These are phyloP conservation scores for Oncorhynchus clarkii DNA, from an alignment of 2,113 vertebrate species.

Conservation along the genomic window DNA sequence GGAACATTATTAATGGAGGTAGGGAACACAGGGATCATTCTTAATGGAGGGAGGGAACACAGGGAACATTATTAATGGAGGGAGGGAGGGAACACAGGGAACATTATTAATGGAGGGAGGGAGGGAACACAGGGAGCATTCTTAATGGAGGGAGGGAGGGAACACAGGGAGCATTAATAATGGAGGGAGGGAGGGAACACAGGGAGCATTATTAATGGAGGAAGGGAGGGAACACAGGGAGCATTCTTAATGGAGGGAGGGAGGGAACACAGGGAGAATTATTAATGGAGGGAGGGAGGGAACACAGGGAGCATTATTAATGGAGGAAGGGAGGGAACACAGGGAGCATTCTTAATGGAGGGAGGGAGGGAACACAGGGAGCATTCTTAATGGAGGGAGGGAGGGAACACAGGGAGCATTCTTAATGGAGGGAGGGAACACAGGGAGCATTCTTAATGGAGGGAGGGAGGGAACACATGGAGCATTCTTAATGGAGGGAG, in stretches of 20 bases:
- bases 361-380: conserved; percentile 14
- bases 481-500: conserved; percentile 14
- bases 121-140: too few relatives aligned
- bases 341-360: conserved; percentile 37
- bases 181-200: too few relatives aligned
- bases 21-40: too few relatives aligned
- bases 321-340: background rate
- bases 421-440: conserved; percentile 38
- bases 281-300: conserved; percentile 13
- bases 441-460: background rate
- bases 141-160: too few relatives aligned
- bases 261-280: conserved; percentile 5
- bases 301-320: background rate
- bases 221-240: background rate
- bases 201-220: too few relatives aligned
- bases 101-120: too few relatives aligned
- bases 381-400: background rate
- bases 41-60: too few relatives aligned
- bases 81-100: too few relatives aligned
- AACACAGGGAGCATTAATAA: too few relatives aligned
- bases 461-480: conserved; percentile 6
- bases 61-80: too few relatives aligned
- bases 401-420: conserved; percentile 13
- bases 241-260: conserved; percentile 37
- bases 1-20: too few relatives aligned